Conservation (phyloP, 2,797 vertebrate species). For the Microctenopoma steveboyesi region DNA sequence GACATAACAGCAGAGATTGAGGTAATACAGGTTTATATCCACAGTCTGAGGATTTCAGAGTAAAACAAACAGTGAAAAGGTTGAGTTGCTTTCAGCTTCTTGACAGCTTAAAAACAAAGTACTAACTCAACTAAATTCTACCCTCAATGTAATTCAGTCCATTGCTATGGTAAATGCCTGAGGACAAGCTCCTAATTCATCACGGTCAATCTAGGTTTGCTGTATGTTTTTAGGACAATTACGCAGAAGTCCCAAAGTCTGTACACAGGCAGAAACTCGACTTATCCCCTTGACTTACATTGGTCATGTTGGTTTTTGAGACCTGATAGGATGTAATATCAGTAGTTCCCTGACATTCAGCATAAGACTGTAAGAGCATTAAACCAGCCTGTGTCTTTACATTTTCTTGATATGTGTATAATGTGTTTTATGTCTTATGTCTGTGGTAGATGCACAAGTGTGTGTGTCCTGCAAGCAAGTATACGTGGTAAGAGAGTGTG, state of each 20-base stretch:
- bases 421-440: conserved; percentile 12
- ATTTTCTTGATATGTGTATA: conserved; percentile 15
- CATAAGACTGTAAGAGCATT: not conserved
- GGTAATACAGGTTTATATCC: not conserved
- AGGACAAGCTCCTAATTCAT: conserved; percentile 4
- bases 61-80: conserved; percentile 1
- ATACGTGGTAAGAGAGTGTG: conserved; percentile 52
- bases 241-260: not conserved
- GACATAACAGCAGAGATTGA: not conserved
- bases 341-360: not conserved
- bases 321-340: too few relatives aligned
- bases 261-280: conserved; percentile 1
- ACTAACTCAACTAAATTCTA: not conserved
- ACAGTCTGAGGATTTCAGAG: not conserved
- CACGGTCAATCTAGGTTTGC: not conserved
- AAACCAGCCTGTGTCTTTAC: not conserved
- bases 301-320: too few relatives aligned
- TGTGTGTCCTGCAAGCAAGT: conserved; percentile 24
- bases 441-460: conserved; percentile 12
- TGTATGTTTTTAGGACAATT: not conserved
- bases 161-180: not conserved
- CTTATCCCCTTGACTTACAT: too few relatives aligned
- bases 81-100: not conserved
- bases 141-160: not conserved
- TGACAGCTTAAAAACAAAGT: not conserved